A percentile compares a stretch with the other conserved stretches of the same genome.
Evolutionary conservation across 2,797 vertebrate genomes (phyloP).

Genomic region (Xiphophorus birchmanni): DNA sequence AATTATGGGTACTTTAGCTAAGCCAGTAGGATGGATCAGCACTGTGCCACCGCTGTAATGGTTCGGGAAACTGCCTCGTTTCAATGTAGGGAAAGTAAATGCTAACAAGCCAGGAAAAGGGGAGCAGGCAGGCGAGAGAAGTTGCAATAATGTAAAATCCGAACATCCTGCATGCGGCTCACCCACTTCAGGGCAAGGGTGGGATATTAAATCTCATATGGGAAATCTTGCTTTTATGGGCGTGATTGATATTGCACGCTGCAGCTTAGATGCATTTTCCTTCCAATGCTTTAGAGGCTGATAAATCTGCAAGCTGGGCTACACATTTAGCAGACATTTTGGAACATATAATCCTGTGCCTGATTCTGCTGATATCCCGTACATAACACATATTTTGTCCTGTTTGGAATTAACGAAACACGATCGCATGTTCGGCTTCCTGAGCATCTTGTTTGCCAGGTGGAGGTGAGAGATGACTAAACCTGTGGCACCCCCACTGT

Average conservation of each 20-base stretch:
- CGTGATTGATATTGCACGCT: conserved; percentile 46
- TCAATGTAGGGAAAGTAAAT: conserved; percentile 53
- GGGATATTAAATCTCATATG: conserved; percentile 56
- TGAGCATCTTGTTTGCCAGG: conserved; percentile 37
- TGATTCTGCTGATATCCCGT: conserved; percentile 26
- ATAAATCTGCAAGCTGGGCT: conserved; percentile 55
- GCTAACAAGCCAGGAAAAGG: conserved; percentile 61
- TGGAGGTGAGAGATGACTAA: conserved; percentile 63
- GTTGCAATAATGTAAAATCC: conserved; percentile 64
- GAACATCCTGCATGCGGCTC: conserved; percentile 58
- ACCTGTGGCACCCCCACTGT: conserved; percentile 38
- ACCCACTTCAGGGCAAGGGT: conserved; percentile 55
- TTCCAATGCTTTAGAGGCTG: conserved; percentile 54
- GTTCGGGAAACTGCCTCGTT: conserved; percentile 61
- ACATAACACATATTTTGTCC: conserved; percentile 42
- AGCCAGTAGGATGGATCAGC: conserved; percentile 76
- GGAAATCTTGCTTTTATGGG: conserved; percentile 58
- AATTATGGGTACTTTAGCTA: conserved; percentile 75
- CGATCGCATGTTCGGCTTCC: conserved; percentile 17
- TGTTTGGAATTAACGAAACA: conserved; percentile 28
- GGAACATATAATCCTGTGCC: conserved; percentile 38
- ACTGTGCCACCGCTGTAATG: conserved; percentile 66
- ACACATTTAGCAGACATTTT: conserved; percentile 37
- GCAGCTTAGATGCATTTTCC: conserved; percentile 53
- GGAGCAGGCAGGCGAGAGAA: conserved; percentile 59